A percentile compares a stretch with the other conserved stretches of the same genome.
Evolutionary conservation across 2,113 vertebrate species (phyloP).

Genomic region (Neolamprologus sp.): DNA sequence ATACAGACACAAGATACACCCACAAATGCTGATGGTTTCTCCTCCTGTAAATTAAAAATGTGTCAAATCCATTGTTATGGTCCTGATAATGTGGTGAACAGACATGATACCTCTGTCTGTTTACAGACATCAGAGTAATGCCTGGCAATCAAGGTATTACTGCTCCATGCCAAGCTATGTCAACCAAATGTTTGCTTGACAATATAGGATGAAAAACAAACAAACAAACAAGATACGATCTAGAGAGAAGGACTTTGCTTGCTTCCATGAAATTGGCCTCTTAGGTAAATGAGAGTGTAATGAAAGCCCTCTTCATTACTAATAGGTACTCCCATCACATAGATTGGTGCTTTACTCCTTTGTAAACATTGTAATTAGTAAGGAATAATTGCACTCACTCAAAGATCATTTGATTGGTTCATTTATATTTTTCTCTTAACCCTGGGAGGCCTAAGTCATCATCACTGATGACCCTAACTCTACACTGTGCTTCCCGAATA

Average conservation of each 20-base stretch:
- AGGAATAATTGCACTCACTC: background rate
- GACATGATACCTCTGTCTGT: background rate
- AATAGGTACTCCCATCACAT: background rate
- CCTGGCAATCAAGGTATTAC: background rate
- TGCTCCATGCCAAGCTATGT: background rate
- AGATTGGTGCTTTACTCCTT: background rate
- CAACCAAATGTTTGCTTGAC: background rate
- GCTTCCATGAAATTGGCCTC: background rate
- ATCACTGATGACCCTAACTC: background rate
- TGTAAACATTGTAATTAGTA: background rate
- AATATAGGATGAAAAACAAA: background rate
- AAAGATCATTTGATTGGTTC: background rate
- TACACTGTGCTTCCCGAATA: background rate
- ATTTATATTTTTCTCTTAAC: background rate
- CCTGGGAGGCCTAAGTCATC: background rate
- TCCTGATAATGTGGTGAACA: background rate
- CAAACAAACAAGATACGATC: background rate
- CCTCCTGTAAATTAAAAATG: background rate
- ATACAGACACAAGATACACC: background rate
- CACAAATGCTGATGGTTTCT: background rate
- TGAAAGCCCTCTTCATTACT: background rate
- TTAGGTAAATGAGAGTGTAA: background rate
- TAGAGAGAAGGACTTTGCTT: background rate
- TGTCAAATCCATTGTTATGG: background rate
- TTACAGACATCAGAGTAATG: background rate